A percentile compares a stretch with the other conserved stretches of the same genome.
These are phyloP conservation scores for Diplodus sargus DNA, from an alignment of 2,797 vertebrate species.

Conservation along the genomic window DNA sequence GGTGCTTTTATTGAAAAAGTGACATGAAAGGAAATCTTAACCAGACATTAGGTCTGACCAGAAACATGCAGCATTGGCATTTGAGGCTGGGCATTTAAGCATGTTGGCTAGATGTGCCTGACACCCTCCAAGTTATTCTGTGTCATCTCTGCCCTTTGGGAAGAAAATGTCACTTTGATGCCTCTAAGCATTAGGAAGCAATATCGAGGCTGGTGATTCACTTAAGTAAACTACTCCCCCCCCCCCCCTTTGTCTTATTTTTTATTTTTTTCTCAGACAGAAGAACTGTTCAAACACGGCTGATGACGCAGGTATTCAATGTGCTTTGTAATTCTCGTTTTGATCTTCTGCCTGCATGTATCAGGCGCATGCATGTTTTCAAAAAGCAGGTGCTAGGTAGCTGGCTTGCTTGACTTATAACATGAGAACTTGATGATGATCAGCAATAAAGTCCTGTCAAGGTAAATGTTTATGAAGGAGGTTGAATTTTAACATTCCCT, in stretches of 20 bases:
- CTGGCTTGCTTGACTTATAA: not conserved
- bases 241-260: not conserved
- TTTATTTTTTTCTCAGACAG: not conserved
- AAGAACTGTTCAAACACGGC: not conserved
- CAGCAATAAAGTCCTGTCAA: not conserved
- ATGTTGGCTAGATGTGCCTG: constrained; percentile 68
- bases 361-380: not conserved
- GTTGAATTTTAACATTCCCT: not conserved
- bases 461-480: not conserved
- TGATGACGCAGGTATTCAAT: not conserved
- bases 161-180: constrained; percentile 71
- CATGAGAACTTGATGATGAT: not conserved
- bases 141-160: constrained; percentile 77
- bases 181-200: constrained; percentile 31
- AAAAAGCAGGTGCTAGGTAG: not conserved
- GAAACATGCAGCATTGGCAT: constrained; percentile 63
- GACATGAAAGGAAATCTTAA: constrained; percentile 59
- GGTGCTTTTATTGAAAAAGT: constrained; percentile 59
- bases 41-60: constrained; percentile 38
- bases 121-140: constrained; percentile 64
- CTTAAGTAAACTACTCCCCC: constrained; percentile 4
- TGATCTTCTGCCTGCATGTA: not conserved
- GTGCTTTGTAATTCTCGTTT: not conserved
- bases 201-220: constrained; percentile 36
- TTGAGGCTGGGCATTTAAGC: constrained; percentile 68